Evolutionary conservation across 1,140 invertebrate species (phyloP).

Genomic region (Papilio aristodemus): DNA sequence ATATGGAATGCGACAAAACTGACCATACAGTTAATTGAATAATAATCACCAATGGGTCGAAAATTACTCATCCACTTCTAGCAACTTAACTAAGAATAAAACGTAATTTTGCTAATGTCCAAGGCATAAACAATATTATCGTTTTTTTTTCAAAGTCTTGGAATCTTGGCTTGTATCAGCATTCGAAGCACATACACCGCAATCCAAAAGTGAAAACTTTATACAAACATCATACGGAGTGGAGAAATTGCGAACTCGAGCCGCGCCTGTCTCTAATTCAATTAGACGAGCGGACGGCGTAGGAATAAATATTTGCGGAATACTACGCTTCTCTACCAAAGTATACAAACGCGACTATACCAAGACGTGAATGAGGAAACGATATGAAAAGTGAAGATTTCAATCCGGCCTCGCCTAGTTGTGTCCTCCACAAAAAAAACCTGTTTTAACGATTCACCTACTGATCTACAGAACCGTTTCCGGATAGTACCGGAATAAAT

Average conservation of each 20-base stretch:
- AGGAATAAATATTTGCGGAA: constrained; percentile 38
- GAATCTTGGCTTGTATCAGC: constrained; percentile 8
- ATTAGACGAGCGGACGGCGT: constrained; percentile 44
- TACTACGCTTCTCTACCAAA: constrained; percentile 3
- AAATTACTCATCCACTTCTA: constrained; percentile 7
- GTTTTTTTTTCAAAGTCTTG: constrained; percentile 8
- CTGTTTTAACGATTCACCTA: constrained; percentile 66
- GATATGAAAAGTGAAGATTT: constrained; percentile 61
- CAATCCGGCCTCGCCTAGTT: constrained; percentile 56
- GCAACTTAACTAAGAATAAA: neutral
- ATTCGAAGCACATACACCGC: constrained; percentile 27
- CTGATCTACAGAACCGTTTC: constrained; percentile 68
- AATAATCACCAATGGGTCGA: neutral
- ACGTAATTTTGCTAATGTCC: neutral
- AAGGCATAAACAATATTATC: constrained; percentile 24
- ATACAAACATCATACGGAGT: constrained; percentile 39
- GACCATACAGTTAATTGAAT: constrained; percentile 24
- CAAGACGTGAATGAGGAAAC: constrained; percentile 53
- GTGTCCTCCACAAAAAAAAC: constrained; percentile 68
- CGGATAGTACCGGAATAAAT: constrained; percentile 40
- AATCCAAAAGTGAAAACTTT: constrained; percentile 47
- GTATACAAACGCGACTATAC: constrained; percentile 29
- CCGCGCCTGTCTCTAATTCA: constrained; percentile 48
- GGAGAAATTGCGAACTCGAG: constrained; percentile 45
- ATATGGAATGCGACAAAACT: constrained; percentile 15